Evolutionary conservation across 2,797 vertebrate genomes (phyloP).

Genomic region (Astyanax mexicanus): DNA sequence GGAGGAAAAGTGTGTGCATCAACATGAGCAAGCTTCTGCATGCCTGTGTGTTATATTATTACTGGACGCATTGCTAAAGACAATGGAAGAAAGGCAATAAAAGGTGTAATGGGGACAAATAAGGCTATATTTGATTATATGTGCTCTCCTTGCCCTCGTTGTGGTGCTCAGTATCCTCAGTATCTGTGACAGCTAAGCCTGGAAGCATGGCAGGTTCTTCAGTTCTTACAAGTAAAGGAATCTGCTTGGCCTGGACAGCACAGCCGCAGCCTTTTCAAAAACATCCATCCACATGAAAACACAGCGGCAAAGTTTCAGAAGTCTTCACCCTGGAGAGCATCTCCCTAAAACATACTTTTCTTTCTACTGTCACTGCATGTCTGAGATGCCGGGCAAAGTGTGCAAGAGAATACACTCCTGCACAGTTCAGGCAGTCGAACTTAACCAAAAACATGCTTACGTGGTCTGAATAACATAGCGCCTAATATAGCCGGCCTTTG

Average conservation of each 20-base stretch:
- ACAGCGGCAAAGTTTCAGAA: too few species aligned
- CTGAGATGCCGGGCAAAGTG: too few species aligned
- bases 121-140: neutral
- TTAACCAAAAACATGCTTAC: too few species aligned
- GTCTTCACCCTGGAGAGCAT: too few species aligned
- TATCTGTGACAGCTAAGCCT: neutral
- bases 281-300: too few species aligned
- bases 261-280: too few species aligned
- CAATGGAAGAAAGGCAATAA: neutral
- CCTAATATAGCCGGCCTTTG: too few species aligned
- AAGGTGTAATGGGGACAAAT: neutral
- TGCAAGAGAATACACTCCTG: too few species aligned
- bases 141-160: neutral
- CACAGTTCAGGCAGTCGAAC: too few species aligned
- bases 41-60: neutral
- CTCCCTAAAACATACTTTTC: too few species aligned
- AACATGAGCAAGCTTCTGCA: constrained; percentile 35
- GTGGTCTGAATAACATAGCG: too few species aligned
- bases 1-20: constrained; percentile 11
- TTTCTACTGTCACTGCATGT: too few species aligned
- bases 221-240: neutral
- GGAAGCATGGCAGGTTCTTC: neutral
- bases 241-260: neutral
- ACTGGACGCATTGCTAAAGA: neutral
- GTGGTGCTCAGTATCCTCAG: neutral